These are phyloP conservation scores for Parelbella ahira DNA, from an alignment of 2,888 invertebrate genomes.

Conservation along the genomic window DNA sequence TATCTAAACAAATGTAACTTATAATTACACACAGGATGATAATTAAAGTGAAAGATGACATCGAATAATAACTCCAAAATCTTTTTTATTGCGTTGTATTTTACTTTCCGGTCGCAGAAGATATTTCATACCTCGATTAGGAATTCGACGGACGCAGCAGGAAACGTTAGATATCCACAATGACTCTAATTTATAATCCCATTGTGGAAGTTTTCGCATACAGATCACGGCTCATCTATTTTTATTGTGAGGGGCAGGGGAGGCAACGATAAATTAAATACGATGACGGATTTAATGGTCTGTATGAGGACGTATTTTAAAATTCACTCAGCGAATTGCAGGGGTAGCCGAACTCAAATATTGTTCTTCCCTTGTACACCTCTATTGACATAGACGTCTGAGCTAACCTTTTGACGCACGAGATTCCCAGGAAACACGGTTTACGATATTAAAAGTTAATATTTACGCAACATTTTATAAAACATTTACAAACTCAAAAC, in stretches of 20 bases:
- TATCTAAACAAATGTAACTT: too few species aligned
- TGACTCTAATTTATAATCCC: conserved; percentile 55
- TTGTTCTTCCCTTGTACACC: conserved; percentile 5
- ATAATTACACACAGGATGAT: too few species aligned
- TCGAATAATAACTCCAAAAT: too few species aligned
- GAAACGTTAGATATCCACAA: conserved; percentile 36
- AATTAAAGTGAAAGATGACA: too few species aligned
- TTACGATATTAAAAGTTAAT: conserved; percentile 10
- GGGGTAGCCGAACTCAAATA: conserved; percentile 12
- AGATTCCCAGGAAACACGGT: conserved; percentile 2
- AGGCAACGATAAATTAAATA: conserved; percentile 56
- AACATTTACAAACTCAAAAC: too few species aligned
- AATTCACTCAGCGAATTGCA: conserved; percentile 41
- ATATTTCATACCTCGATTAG: conserved; percentile 5
- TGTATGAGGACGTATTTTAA: conserved; percentile 54
- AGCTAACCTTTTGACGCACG: conserved; percentile 5
- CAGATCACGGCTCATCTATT: conserved; percentile 74
- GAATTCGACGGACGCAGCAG: conserved; percentile 6
- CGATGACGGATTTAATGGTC: conserved; percentile 71
- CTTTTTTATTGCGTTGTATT: too few species aligned
- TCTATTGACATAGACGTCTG: conserved; percentile 13
- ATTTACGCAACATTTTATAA: too few species aligned
- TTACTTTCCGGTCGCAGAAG: neutral
- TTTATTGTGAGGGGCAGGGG: conserved; percentile 61
- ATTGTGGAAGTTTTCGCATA: conserved; percentile 71